Base-by-base conservation (phyloP, 2,888 invertebrate species). In the Schizaphis graminum region DNA sequence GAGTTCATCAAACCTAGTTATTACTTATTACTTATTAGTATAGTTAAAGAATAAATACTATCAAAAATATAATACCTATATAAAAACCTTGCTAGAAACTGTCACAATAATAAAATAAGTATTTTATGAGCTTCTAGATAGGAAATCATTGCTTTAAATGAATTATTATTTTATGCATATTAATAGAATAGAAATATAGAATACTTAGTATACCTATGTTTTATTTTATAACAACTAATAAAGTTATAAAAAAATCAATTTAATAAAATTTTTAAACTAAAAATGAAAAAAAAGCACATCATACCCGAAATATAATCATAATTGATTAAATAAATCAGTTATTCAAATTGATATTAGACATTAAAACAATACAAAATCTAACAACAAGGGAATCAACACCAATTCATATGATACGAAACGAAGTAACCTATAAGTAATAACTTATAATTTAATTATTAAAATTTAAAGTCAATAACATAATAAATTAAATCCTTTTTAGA, bases 1-100 rank as follows among this genome's bases (percentile, higher is more conserved):
- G 87, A 89, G 89, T 56, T 89, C 56, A 89, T 88, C 47, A 44
- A 86, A 86, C 47, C 49, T 28, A 16, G 11, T 26, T 84, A 84
- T 53, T 53, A 53, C 26, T 85, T 85, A 24, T 53, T 49, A 56
- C 16, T 85, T 85, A 24, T 53, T 49, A 56, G 88, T 56, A 24
- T n/a, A 47, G 21, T 47, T 61, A 61, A 44, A 28, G 4, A 3
- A 88, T 57, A 7, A 1, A 61, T 28, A 28, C 57, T 61, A 35
- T 86, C 1, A 47, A 47, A 35, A 77, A 77, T 77, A 35, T 77
- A 77, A 44, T 44, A 44, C 41, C 41, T 44, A 44, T 44, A 44
- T 44, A 44, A 44, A 44, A 44, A 44, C 41, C 41, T 44, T 3
- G 35, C 21, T 77, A 35, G 35, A 77, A 35, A 21, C 21, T 35